These are phyloP conservation scores for Ashinkailepas kermadecensis DNA, from an alignment of 2,888 invertebrate species.

Conservation along the genomic window DNA sequence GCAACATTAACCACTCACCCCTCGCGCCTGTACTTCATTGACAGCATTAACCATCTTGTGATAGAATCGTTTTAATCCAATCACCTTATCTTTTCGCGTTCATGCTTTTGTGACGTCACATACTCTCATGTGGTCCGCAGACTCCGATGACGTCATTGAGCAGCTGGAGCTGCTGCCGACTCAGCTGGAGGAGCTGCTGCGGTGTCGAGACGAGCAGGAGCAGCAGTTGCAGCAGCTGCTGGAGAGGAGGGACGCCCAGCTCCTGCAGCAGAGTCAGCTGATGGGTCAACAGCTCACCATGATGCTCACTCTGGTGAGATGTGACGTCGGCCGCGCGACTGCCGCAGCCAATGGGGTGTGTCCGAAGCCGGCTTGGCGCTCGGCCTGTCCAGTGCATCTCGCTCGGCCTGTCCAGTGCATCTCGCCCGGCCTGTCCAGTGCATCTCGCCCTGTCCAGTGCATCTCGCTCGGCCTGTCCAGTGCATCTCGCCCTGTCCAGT, in stretches of 20 bases:
- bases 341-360: neutral
- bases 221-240: neutral
- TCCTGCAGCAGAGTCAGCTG: constrained; percentile 2
- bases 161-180: neutral
- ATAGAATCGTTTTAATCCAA: too few species aligned
- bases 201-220: neutral
- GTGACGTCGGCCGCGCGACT: too few species aligned
- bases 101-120: too few species aligned
- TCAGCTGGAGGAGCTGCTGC: neutral
- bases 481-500: constrained; percentile 85
- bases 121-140: neutral
- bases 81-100: too few species aligned
- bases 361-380: constrained; percentile 48
- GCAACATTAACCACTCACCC: too few species aligned
- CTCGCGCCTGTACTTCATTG: too few species aligned
- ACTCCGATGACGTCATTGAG: neutral
- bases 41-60: too few species aligned
- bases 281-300: neutral
- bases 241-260: neutral
- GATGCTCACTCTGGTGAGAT: neutral
- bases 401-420: constrained; percentile 88
- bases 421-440: too few species aligned
- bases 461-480: too few species aligned
- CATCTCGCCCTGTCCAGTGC: constrained; percentile 84
- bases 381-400: constrained; percentile 89